These are phyloP conservation scores for Nyctereutes procyonoides DNA, from an alignment of 2,113 vertebrate genomes.

Conservation along the genomic window DNA sequence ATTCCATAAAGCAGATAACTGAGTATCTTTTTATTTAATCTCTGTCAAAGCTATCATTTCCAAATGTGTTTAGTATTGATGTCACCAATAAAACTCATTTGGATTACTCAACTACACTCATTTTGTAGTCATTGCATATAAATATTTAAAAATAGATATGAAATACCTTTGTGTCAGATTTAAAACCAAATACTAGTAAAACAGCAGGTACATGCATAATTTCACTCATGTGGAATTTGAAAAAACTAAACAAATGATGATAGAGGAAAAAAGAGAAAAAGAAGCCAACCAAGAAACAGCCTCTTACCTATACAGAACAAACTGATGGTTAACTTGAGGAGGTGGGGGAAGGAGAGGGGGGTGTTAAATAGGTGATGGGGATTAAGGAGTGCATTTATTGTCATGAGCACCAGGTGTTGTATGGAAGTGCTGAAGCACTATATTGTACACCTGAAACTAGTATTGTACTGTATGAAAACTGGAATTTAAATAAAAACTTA, in stretches of 20 bases:
- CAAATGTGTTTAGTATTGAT: neutral
- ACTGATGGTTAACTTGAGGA: neutral
- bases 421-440: neutral
- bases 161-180: neutral
- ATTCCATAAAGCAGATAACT: neutral
- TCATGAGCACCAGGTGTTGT: neutral
- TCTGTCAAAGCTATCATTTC: neutral
- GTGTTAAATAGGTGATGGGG: neutral
- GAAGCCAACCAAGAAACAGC: neutral
- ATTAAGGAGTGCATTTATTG: neutral
- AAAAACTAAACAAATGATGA: neutral
- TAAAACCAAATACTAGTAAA: neutral
- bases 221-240: neutral
- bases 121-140: neutral
- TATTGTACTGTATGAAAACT: neutral
- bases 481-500: neutral
- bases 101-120: neutral
- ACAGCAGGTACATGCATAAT: neutral
- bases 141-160: neutral
- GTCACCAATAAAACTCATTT: neutral
- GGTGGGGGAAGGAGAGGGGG: neutral
- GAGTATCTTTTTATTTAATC: neutral
- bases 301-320: neutral
- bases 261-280: neutral
- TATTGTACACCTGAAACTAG: neutral